A percentile compares a stretch with the other conserved stretches of the same genome.
phyloP scores from a whole-genome alignment of 2,888 invertebrate genomes.

The Formica aserva region DNA sequence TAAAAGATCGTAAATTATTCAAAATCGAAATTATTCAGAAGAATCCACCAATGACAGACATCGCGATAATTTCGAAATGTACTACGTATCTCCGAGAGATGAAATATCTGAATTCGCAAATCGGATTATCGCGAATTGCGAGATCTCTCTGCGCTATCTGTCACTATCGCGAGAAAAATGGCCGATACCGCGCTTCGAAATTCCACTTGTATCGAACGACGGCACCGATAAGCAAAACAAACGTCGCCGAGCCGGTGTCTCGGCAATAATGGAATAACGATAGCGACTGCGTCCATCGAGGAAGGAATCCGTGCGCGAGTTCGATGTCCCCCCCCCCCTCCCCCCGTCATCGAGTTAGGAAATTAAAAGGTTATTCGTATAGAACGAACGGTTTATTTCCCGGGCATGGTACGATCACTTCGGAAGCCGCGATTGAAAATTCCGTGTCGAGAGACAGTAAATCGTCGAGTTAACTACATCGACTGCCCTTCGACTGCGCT shows the following conservation, averaged over 20 bases:
- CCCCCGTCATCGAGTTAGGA: conserved; percentile 31
- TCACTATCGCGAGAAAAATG: conserved; percentile 74
- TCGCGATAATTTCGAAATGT: conserved; percentile 27
- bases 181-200: conserved; percentile 51
- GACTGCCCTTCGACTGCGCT: conserved; percentile 66
- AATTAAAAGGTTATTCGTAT: conserved; percentile 53
- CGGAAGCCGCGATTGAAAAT: conserved; percentile 54
- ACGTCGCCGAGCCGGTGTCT: conserved; percentile 41
- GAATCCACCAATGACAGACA: not conserved
- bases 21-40: conserved; percentile 5
- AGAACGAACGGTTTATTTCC: conserved; percentile 50
- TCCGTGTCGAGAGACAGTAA: conserved; percentile 52
- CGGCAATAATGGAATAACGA: conserved; percentile 52
- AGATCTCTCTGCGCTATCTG: conserved; percentile 60
- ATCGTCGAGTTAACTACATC: conserved; percentile 59
- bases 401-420: conserved; percentile 28
- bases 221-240: conserved; percentile 47
- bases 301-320: conserved; percentile 48
- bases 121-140: conserved; percentile 43
- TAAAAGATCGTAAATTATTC: not conserved
- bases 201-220: conserved; percentile 42
- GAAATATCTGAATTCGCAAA: conserved; percentile 13
- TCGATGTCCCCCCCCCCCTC: conserved; percentile 3
- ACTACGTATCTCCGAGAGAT: not conserved
- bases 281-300: conserved; percentile 38